phyloP scores from a whole-genome alignment of 2,888 invertebrate species.

The Sphecodes monilicornis region DNA sequence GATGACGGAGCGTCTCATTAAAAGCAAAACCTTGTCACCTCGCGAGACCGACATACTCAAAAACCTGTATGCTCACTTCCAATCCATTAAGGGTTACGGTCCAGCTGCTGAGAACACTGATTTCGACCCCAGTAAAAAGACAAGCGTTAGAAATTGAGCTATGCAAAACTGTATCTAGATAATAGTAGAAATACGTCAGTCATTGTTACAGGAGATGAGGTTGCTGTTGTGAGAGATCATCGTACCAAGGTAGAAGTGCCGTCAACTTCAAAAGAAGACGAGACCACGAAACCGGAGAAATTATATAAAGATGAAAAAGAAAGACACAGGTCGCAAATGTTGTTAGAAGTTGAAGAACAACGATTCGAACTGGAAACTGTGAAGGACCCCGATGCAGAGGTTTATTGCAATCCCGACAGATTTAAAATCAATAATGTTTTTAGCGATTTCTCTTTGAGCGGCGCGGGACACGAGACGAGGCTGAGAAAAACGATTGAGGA shows the following conservation, averaged over 20 bases:
- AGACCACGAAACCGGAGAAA: background rate
- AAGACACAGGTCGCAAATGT: background rate
- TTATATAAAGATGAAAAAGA: background rate
- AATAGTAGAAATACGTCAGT: background rate
- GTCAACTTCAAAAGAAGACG: background rate
- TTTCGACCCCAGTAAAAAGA: background rate
- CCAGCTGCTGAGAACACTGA: background rate
- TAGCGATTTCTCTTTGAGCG: slow-evolving; percentile 25
- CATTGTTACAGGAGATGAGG: background rate
- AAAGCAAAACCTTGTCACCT: slow-evolving; percentile 31
- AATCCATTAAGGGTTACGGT: slow-evolving; percentile 14
- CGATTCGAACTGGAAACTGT: background rate
- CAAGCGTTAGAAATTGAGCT: background rate
- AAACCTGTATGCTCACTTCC: slow-evolving; percentile 17
- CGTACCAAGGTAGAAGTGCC: background rate
- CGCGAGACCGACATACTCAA: background rate
- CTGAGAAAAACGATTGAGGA: background rate
- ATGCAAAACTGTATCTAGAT: no score
- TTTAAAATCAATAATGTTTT: slow-evolving; percentile 30
- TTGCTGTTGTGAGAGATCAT: background rate
- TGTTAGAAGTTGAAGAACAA: background rate
- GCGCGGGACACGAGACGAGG: background rate
- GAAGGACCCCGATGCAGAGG: background rate
- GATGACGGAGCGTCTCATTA: slow-evolving; percentile 26
- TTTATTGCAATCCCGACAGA: background rate